These are phyloP conservation scores for Pachyseris speciosa DNA, from an alignment of 64 coral and sea anemone species.

Conservation along the genomic window DNA sequence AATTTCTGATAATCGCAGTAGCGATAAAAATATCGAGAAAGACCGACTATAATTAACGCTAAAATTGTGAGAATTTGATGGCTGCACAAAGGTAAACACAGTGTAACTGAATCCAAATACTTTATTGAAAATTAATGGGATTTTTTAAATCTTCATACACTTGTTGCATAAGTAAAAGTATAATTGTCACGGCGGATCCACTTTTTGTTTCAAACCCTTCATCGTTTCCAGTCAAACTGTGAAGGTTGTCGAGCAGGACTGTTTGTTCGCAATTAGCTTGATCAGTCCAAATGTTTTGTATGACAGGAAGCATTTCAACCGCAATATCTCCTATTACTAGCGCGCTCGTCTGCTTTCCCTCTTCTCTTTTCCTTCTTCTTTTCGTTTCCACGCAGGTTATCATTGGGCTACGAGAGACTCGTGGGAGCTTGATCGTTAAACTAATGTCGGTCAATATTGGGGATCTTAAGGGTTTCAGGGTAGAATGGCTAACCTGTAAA, in stretches of 20 bases:
- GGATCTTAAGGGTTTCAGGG: too few relatives aligned
- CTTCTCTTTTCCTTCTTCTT: too few relatives aligned
- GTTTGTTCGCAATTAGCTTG: neutral
- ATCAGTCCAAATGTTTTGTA: neutral
- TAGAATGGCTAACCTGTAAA: too few relatives aligned
- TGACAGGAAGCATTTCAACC: too few relatives aligned
- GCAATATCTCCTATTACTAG: too few relatives aligned
- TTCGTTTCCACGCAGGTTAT: too few relatives aligned
- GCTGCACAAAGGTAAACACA: too few relatives aligned
- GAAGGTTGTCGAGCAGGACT: too few relatives aligned
- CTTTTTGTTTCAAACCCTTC: neutral
- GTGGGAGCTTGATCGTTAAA: too few relatives aligned
- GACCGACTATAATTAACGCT: neutral
- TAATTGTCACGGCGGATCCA: neutral
- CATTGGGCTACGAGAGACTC: too few relatives aligned
- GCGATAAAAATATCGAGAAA: neutral
- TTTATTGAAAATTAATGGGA: neutral
- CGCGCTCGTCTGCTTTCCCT: too few relatives aligned
- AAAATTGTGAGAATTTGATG: neutral
- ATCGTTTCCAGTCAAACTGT: neutral
- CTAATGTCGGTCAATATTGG: too few relatives aligned
- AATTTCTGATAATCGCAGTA: neutral
- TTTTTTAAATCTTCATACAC: neutral
- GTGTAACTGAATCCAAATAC: neutral
- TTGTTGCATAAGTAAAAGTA: slow-evolving; percentile 6